These are phyloP conservation scores for Furcula furcula DNA, from an alignment of 2,888 invertebrate genomes.

Conservation along the genomic window DNA sequence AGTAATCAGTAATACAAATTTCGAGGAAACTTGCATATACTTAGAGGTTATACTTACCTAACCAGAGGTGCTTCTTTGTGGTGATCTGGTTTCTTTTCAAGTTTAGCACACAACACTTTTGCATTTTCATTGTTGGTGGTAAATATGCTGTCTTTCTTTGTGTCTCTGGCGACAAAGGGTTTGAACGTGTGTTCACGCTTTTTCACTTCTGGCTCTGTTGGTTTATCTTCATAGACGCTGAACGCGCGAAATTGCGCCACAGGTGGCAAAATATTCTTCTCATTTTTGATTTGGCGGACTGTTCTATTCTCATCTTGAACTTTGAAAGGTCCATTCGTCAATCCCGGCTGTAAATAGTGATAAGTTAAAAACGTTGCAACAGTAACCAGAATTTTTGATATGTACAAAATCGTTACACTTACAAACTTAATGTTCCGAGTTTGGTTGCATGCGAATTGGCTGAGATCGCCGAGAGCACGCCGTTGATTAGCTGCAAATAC, in stretches of 20 bases:
- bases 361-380: slow-evolving; percentile 6
- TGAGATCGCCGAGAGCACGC: slow-evolving; percentile 84
- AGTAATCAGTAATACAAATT: too few relatives aligned
- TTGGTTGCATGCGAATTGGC: slow-evolving; percentile 80
- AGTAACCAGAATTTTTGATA: slow-evolving; percentile 7
- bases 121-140: slow-evolving; percentile 59
- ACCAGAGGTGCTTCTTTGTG: slow-evolving; percentile 48
- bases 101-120: slow-evolving; percentile 54
- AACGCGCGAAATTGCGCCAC: slow-evolving; percentile 89
- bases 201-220: slow-evolving; percentile 67
- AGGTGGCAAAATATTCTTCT: slow-evolving; percentile 79
- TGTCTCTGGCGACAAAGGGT: slow-evolving; percentile 68
- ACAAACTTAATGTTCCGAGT: slow-evolving; percentile 79
- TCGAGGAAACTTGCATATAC: too few relatives aligned
- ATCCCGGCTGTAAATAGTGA: slow-evolving; percentile 51
- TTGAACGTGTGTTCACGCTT: slow-evolving; percentile 69
- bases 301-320: slow-evolving; percentile 74
- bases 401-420: slow-evolving; percentile 43
- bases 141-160: slow-evolving; percentile 58
- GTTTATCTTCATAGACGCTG: slow-evolving; percentile 87
- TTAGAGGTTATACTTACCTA: slow-evolving; percentile 57
- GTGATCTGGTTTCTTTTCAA: slow-evolving; percentile 56
- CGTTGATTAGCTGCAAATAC: slow-evolving; percentile 79
- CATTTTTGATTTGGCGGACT: slow-evolving; percentile 71
- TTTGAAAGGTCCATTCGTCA: slow-evolving; percentile 73